A percentile compares a stretch with the other conserved stretches of the same genome.
Evolutionary conservation across 2,113 vertebrate genomes (phyloP).

Genomic region (Narcine bancroftii): DNA sequence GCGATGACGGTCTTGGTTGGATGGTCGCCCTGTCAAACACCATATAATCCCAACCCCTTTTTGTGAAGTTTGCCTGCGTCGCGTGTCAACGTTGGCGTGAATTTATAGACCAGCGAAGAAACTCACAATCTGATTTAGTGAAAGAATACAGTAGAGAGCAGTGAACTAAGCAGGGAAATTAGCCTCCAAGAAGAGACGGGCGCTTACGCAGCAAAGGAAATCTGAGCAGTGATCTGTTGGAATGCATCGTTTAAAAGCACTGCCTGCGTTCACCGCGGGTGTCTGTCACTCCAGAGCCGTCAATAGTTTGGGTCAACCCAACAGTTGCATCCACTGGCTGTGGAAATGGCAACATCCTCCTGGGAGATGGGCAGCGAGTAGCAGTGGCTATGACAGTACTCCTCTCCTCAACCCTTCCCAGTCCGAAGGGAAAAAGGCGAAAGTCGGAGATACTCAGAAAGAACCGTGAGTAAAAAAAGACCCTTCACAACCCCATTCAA

Average conservation of each 20-base stretch:
- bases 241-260: conserved; percentile 12
- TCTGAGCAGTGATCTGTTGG: neutral
- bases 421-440: neutral
- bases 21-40: neutral
- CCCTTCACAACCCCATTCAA: neutral
- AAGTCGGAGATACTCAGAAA: neutral
- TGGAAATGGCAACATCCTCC: neutral
- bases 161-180: neutral
- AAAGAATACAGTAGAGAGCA: neutral
- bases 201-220: neutral
- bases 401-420: neutral
- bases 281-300: neutral
- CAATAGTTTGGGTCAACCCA: neutral
- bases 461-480: conserved; percentile 27
- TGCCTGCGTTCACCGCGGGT: neutral
- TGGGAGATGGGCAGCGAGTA: neutral
- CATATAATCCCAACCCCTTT: neutral
- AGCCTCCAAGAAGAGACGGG: neutral
- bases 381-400: neutral
- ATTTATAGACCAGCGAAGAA: neutral
- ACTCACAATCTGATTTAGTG: neutral
- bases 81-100: neutral
- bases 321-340: neutral
- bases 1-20: neutral
- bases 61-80: neutral